Evolutionary conservation across 1,140 invertebrate species (phyloP).

Genomic region (Pristionchus pacificus): DNA sequence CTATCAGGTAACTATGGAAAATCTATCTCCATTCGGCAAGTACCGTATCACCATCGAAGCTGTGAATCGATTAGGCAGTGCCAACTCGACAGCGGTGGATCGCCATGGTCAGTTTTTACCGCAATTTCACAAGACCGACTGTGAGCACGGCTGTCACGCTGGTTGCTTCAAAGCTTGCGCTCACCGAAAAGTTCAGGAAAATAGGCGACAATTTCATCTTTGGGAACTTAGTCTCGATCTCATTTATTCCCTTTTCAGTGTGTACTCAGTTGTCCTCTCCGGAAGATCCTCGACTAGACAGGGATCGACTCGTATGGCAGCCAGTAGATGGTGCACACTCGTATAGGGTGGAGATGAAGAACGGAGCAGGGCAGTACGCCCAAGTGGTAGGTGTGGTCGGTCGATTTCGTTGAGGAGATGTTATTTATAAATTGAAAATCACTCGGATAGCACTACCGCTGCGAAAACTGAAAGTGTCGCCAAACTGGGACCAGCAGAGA

Average conservation of each 20-base stretch:
- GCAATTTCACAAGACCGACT: too few species aligned
- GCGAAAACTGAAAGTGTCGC: slow-evolving; percentile 8
- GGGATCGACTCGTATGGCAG: slow-evolving; percentile 34
- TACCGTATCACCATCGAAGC: slow-evolving; percentile 39
- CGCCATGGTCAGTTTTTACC: slow-evolving; percentile 31
- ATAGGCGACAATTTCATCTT: slow-evolving; percentile 13
- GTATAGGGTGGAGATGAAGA: slow-evolving; percentile 40
- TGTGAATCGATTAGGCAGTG: slow-evolving; percentile 31
- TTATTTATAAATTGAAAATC: too few species aligned
- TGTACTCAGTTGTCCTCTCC: slow-evolving; percentile 27
- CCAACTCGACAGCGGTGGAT: slow-evolving; percentile 35
- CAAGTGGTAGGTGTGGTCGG: too few species aligned
- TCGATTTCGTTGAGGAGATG: too few species aligned
- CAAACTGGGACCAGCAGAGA: slow-evolving; percentile 7
- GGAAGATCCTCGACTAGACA: slow-evolving; percentile 16
- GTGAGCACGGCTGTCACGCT: too few species aligned
- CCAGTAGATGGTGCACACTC: slow-evolving; percentile 38
- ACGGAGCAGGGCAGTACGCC: too few species aligned
- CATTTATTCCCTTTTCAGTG: slow-evolving; percentile 16
- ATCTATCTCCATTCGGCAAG: slow-evolving; percentile 30
- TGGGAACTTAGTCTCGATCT: slow-evolving; percentile 8
- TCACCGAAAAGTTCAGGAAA: slow-evolving; percentile 24
- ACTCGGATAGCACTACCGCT: too few species aligned
- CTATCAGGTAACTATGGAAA: slow-evolving; percentile 15
- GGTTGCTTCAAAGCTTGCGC: background rate